Base-by-base conservation (phyloP, 2,888 invertebrate genomes). In the Cataglyphis altisquamis region DNA sequence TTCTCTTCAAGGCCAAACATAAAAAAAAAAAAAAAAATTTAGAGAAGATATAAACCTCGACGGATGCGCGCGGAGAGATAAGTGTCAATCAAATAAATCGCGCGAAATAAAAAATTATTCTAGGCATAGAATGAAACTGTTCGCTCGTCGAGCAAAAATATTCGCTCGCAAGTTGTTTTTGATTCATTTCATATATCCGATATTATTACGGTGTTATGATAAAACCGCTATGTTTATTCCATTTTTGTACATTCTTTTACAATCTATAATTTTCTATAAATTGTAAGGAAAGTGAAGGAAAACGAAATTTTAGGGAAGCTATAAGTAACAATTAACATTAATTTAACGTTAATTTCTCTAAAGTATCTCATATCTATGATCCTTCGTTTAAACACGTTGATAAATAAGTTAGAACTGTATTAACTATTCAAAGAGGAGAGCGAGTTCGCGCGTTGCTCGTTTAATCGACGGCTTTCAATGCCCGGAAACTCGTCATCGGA, bases 401-500 rank as follows among this genome's bases (percentile, higher is more conserved):
- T 45, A 6, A 18, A 32, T 29, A 39, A 32, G 21, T 3, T 55
- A 68, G 67, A 67, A 78, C 18, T 45, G 32, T 67, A 57, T 67
- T 52, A 62, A 36, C 18, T 32, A 10, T 25, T 41, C 1, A 12
- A 64, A 10, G 21, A 12, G n/a, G 5, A 18, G 15, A 8, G 45
- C 66, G 57, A 57, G n/a, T 81, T 74, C n/a, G 62, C 36, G 15
- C 55, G 18, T 39, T 39, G 12, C 62, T n/a, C 52, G 75, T 52
- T 72, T 86, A 86, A 88, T 88, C 84, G 84, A 86, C 67, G 82
- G 78, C 62, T 70, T 82, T 66, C 83, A 84, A 81, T 87, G 85
- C 81, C 89, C 89, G 89, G 89, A 89, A 89, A 86, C 82, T 63
- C 89, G 82, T 84, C 77, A 86, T 68, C 36, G 83, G 73, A 83